Base-by-base conservation (phyloP, 2,113 vertebrate genomes). In the Chloropsis hardwickii region DNA sequence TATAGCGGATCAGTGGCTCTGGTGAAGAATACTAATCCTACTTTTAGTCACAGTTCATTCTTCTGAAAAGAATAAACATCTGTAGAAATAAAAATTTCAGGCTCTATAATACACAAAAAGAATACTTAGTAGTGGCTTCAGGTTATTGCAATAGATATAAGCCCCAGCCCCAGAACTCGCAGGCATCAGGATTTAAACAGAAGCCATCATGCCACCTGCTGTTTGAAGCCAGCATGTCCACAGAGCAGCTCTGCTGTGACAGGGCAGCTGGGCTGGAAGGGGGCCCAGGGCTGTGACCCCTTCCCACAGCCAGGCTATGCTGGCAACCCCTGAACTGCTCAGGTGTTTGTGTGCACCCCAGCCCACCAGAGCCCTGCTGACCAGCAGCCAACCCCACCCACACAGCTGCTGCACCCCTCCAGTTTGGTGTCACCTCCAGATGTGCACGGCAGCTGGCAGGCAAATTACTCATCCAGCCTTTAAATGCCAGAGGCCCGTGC, bases 131-230 rank as follows among this genome's bases (percentile, higher is more conserved):
- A 58, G 14, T 48, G 19, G 39, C 29, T 82, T 45, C 16, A 16
- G 42, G 6, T 60, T 37, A 67, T 6, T 77, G 29, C 39, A 72
- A 54, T 2, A 65, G 47, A 39, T 25, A 35, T 0, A 5, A 77
- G 35, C 31, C 23, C 14, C 14, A 47, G 29, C 1, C 2, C 2
- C 3, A 5, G 23, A 0, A 37, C 20, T 21, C 16, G 35, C 5
- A 4, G 23, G 54, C 72, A 54, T 3, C 9, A 18, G 35, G 14
- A 77, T 86, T 92, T n/a, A 91, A 78, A 71, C 11, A 60, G 48
- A 88, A 86, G 37, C 92, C 78, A 47, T 48, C 14, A 0, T 81
- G 96, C 96, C 96, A 97, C 86, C 96, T 96, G 89, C 93, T 72
- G 96, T 94, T 67, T 47, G 47, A 81, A 86, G n/a, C 6, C 28